Conservation (phyloP, 2,797 vertebrate genomes). For the Eurystomus glaucurus region DNA sequence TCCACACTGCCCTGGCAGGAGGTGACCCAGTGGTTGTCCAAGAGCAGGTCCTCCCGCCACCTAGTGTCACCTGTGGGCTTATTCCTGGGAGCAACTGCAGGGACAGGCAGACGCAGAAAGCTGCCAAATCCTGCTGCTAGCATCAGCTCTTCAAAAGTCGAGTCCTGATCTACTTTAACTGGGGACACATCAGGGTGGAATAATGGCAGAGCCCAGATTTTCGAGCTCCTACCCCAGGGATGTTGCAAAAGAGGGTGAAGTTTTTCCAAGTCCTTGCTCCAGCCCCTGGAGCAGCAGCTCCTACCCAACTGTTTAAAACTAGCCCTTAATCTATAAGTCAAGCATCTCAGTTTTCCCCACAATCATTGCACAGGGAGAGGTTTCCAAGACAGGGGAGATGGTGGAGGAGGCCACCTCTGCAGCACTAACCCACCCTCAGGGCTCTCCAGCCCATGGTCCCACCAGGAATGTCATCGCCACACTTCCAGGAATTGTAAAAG, state of each 20-base stretch:
- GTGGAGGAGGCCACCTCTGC: neutral
- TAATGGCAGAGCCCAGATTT: neutral
- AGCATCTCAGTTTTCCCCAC: neutral
- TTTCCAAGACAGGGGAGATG: fast-evolving
- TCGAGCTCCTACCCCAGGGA: neutral
- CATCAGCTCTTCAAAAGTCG: neutral
- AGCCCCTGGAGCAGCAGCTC: neutral
- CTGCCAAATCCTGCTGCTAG: too few relatives aligned
- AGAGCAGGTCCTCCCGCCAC: neutral
- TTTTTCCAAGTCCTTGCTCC: neutral
- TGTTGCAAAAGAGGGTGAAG: neutral
- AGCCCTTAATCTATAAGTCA: neutral
- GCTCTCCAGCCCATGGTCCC: neutral
- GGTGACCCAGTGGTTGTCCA: neutral
- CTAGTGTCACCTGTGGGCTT: neutral
- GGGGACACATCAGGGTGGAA: neutral
- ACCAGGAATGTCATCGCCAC: fast-evolving
- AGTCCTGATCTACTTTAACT: neutral
- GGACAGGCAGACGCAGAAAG: neutral
- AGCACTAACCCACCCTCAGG: neutral
- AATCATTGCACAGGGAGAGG: neutral
- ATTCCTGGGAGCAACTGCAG: neutral
- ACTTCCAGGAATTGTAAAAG: neutral
- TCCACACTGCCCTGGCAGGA: neutral
- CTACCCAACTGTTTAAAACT: neutral